Evolutionary conservation across 2,797 vertebrate species (phyloP).

Genomic region (Selene dorsalis): DNA sequence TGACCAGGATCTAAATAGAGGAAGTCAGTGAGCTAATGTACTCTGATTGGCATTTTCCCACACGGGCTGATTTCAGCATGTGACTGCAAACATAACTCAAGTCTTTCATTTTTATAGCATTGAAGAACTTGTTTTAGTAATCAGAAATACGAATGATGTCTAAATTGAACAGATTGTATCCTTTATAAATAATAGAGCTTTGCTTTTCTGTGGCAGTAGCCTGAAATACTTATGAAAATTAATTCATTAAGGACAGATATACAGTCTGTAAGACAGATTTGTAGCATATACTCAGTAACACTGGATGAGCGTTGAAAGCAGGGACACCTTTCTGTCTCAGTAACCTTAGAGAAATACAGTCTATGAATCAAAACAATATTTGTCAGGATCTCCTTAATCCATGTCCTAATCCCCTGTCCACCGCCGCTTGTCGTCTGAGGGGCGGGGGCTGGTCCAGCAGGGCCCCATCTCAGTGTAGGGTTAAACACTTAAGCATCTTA

Average conservation of each 20-base stretch:
- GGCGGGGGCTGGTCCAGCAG: slow-evolving; percentile 32
- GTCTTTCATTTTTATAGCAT: slow-evolving; percentile 7
- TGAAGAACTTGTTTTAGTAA: not conserved
- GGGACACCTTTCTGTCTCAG: not conserved
- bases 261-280: not conserved
- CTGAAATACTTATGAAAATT: not conserved
- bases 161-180: not conserved
- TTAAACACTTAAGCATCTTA: slow-evolving; percentile 81
- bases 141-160: not conserved
- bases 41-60: slow-evolving; percentile 9
- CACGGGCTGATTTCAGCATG: not conserved
- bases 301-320: not conserved
- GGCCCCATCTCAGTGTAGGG: slow-evolving; percentile 59
- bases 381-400: slow-evolving; percentile 3
- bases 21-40: slow-evolving; percentile 19
- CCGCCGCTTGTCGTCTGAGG: slow-evolving; percentile 10
- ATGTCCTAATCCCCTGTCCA: slow-evolving; percentile 49
- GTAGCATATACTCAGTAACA: slow-evolving; percentile 1
- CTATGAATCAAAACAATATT: slow-evolving; percentile 29
- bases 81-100: slow-evolving; percentile 1
- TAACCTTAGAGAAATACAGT: slow-evolving; percentile 7
- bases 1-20: slow-evolving; percentile 12
- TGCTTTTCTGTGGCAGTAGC: not conserved
- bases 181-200: not conserved
- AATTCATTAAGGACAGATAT: not conserved